Evolutionary conservation across 1,140 invertebrate genomes (phyloP).

Genomic region (Lycorma delicatula): DNA sequence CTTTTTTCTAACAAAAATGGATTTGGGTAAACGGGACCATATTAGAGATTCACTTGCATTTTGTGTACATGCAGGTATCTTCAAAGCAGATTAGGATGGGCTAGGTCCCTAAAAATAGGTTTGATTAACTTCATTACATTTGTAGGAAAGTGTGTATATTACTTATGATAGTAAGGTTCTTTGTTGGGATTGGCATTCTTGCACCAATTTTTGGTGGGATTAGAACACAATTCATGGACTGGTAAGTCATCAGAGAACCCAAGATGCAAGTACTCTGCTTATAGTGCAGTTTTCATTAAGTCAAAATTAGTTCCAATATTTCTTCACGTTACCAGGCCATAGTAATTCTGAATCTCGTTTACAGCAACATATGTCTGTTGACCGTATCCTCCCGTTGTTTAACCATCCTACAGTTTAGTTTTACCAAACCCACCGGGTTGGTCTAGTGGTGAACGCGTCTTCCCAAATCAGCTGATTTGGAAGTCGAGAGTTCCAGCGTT

Average conservation of each 20-base stretch:
- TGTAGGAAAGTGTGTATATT: neutral
- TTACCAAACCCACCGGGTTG: too few relatives aligned
- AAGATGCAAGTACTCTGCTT: constrained; percentile 2
- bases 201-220: neutral
- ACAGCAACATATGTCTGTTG: neutral
- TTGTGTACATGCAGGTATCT: too few relatives aligned
- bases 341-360: neutral
- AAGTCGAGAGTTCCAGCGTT: too few relatives aligned
- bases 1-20: too few relatives aligned
- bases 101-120: constrained; percentile 8
- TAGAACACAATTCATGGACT: neutral
- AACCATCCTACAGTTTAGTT: too few relatives aligned
- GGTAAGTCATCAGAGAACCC: neutral
- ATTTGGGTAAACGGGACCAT: too few relatives aligned
- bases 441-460: too few relatives aligned
- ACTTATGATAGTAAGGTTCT: neutral
- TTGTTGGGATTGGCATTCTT: neutral
- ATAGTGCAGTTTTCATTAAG: neutral
- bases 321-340: neutral
- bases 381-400: neutral
- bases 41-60: too few relatives aligned
- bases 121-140: neutral
- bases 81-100: neutral
- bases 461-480: too few relatives aligned
- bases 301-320: neutral